These are phyloP conservation scores for Sebastes wilsoni DNA, from an alignment of 2,797 vertebrate species.

Conservation along the genomic window DNA sequence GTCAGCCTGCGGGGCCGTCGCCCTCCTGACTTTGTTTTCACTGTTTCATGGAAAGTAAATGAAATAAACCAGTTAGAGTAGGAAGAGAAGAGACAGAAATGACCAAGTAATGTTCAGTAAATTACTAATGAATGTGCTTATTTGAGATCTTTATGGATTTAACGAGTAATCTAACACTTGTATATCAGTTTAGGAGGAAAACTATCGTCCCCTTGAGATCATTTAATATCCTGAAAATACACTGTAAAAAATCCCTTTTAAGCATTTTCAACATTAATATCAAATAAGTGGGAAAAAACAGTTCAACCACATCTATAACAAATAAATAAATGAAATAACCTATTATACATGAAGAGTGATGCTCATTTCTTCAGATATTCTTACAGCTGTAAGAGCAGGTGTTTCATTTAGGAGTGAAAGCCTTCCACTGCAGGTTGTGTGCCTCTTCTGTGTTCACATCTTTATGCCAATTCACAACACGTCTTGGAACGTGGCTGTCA, in stretches of 20 bases:
- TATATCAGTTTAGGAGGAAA: background rate
- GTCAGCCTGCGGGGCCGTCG: background rate
- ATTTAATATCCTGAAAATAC: background rate
- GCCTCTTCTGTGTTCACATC: too few species aligned
- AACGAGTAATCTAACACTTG: background rate
- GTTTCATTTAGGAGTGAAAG: background rate
- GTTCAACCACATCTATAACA: fast-evolving
- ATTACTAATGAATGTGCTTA: background rate
- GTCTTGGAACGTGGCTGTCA: background rate
- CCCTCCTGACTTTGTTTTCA: conserved; percentile 2
- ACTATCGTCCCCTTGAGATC: background rate
- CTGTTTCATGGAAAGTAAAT: background rate
- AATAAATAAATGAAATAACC: background rate
- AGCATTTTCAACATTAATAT: background rate
- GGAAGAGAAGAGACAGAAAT: background rate
- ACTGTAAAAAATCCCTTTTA: background rate
- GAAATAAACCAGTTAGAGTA: background rate
- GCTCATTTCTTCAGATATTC: background rate
- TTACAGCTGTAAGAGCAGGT: background rate
- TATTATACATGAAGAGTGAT: background rate
- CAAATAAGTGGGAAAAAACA: background rate
- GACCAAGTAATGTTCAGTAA: background rate
- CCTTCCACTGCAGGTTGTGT: too few species aligned
- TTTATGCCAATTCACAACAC: background rate
- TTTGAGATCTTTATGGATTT: background rate